Evolutionary conservation across 2,888 invertebrate genomes (phyloP).

Genomic region (Eurytoma californica): DNA sequence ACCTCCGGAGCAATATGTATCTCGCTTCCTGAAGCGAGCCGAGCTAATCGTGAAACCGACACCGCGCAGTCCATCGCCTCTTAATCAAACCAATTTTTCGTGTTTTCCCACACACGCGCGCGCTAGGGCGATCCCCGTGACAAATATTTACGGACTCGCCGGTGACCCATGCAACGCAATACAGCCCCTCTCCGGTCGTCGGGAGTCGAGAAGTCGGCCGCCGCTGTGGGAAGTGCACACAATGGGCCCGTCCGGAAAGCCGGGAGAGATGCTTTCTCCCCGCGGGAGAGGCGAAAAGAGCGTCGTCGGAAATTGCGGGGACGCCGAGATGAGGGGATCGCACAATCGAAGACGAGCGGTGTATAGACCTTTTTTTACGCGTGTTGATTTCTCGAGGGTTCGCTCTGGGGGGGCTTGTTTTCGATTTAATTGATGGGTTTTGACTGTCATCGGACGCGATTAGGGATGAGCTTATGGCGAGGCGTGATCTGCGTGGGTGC

Average conservation of each 20-base stretch:
- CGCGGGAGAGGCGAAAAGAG: slow-evolving; percentile 58
- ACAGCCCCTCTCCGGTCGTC: slow-evolving; percentile 2
- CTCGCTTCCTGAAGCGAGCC: neutral
- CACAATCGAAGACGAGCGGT: neutral
- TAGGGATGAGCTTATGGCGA: neutral
- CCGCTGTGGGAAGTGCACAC: slow-evolving; percentile 70
- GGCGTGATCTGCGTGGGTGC: neutral
- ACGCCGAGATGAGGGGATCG: neutral
- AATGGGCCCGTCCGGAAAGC: slow-evolving; percentile 62
- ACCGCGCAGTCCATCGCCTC: slow-evolving; percentile 1
- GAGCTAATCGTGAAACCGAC: slow-evolving; percentile 26
- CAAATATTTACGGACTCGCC: slow-evolving; percentile 40
- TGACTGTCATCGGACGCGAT: slow-evolving; percentile 1
- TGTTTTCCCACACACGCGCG: slow-evolving; percentile 29
- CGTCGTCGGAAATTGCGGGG: slow-evolving; percentile 67
- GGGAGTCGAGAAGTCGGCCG: slow-evolving; percentile 23
- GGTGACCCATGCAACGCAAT: slow-evolving; percentile 18
- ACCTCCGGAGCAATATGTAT: slow-evolving; percentile 15
- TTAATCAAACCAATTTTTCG: slow-evolving; percentile 31
- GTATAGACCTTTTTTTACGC: slow-evolving; percentile 1
- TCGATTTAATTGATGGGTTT: slow-evolving; percentile 15
- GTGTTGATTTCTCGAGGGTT: neutral
- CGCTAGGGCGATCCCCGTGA: slow-evolving; percentile 2
- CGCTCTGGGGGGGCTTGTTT: slow-evolving; percentile 8
- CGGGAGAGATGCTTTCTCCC: slow-evolving; percentile 64